phyloP scores from a whole-genome alignment of 2,888 invertebrate species.

The Zootermopsis nevadensis region DNA sequence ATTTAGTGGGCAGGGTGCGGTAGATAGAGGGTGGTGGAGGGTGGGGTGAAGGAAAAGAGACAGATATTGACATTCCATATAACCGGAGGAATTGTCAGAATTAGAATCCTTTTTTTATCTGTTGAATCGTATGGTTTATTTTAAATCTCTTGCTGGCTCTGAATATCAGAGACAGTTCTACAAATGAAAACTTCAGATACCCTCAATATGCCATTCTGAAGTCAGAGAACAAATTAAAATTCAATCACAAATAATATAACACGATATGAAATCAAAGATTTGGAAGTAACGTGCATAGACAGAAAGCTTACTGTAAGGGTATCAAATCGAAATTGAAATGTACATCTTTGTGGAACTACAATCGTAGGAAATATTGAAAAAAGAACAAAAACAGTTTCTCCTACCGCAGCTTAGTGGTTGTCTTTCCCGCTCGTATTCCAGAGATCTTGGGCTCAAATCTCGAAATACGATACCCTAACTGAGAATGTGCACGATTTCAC shows the following conservation, averaged over 20 bases:
- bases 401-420: too few relatives aligned
- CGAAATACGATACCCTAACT: too few relatives aligned
- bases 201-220: not conserved
- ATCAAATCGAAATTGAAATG: too few relatives aligned
- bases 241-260: not conserved
- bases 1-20: conserved; percentile 42
- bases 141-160: not conserved
- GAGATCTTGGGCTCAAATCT: too few relatives aligned
- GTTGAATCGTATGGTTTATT: conserved; percentile 20
- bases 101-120: conserved; percentile 22
- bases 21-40: conserved; percentile 3
- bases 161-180: conserved; percentile 15
- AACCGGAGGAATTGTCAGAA: conserved; percentile 37
- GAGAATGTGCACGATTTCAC: too few relatives aligned
- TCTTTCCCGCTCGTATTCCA: too few relatives aligned
- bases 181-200: conserved; percentile 7
- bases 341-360: too few relatives aligned
- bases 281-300: too few relatives aligned
- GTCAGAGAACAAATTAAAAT: not conserved
- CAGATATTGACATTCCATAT: conserved; percentile 39
- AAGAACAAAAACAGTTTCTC: too few relatives aligned
- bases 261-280: too few relatives aligned
- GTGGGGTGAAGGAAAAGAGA: not conserved
- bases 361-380: too few relatives aligned
- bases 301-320: too few relatives aligned